Percentiles rank a stretch among this genome's conserved stretches.
phyloP scores from a whole-genome alignment of 2,113 vertebrate species.

The Leptodactylus fuscus region DNA sequence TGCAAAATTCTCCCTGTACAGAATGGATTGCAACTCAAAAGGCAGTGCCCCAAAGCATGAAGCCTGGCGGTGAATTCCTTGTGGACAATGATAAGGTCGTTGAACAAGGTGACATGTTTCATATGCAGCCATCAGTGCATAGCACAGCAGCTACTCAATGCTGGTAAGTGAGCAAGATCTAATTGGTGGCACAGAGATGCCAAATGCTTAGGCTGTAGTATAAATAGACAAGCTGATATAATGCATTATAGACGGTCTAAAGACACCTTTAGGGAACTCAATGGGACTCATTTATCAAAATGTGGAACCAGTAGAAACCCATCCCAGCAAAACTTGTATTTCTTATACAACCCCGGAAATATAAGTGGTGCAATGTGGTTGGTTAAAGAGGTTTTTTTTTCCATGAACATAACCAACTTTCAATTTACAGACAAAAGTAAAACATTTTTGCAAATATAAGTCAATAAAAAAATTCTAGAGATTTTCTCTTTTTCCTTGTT shows the following conservation, averaged over 20 bases:
- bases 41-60: not conserved
- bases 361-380: not conserved
- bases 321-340: too few relatives aligned
- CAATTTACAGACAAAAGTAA: too few relatives aligned
- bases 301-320: not conserved
- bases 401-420: too few relatives aligned
- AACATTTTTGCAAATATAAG: too few relatives aligned
- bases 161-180: not conserved
- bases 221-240: not conserved
- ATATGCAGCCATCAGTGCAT: slow-evolving; percentile 16
- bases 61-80: not conserved
- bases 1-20: not conserved
- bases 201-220: not conserved
- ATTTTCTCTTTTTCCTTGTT: too few relatives aligned
- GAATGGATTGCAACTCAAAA: not conserved
- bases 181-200: not conserved
- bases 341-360: not conserved
- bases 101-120: not conserved
- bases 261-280: not conserved
- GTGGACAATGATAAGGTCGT: not conserved
- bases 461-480: too few relatives aligned
- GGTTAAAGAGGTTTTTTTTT: too few relatives aligned
- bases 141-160: not conserved
- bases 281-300: not conserved
- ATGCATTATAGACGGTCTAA: not conserved